Base-by-base conservation (phyloP, 2,113 vertebrate genomes). In the Girardinichthys multiradiatus region DNA sequence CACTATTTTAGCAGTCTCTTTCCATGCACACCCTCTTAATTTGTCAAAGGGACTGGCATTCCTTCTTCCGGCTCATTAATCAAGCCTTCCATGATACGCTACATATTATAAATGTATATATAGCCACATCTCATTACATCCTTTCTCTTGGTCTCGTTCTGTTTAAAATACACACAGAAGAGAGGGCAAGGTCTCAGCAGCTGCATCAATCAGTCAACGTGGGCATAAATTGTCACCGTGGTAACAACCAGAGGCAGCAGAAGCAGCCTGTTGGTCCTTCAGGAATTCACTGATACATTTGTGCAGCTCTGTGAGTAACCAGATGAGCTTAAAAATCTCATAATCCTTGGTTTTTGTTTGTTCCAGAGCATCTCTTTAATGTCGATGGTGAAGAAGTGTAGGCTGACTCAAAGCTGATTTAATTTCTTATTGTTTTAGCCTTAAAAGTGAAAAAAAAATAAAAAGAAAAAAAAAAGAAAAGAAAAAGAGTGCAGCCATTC, bases 191-290 rank as follows among this genome's bases (percentile, higher is more conserved):
- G 79, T 80, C 28, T 15, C 74, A 42, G 57, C 78, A 28, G 14
- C 71, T 57, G 57, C 78, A 82, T 88, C 87, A 10, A 83, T 90
- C 87, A 85, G 71, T 89, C 87, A 83, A 62, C 0, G 59, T 81
- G 76, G 74, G 82, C 84, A 86, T 86, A 82, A 88, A 89, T 45
- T 85, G 84, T 91, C 86, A 68, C 84, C 79, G 80, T 85, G 86
- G 89, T 82, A 91, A 89, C 86, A 77, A 68, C 82, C 62, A n/a
- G 78, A 81, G 10, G 75, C 80, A 30, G 45, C 15, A 28, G 64
- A 75, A 61, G 71, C 70, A 51, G 64, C 69, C 65, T 4, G 61
- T 65, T 6, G 74, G 60, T 84, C 86, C 81, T 81, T 29, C 64
- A 65, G 76, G 85, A 81, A 66, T 65, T 70, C 39, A 64, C 75